Evolutionary conservation across 2,113 vertebrate species (phyloP).

Genomic region (Parus major): DNA sequence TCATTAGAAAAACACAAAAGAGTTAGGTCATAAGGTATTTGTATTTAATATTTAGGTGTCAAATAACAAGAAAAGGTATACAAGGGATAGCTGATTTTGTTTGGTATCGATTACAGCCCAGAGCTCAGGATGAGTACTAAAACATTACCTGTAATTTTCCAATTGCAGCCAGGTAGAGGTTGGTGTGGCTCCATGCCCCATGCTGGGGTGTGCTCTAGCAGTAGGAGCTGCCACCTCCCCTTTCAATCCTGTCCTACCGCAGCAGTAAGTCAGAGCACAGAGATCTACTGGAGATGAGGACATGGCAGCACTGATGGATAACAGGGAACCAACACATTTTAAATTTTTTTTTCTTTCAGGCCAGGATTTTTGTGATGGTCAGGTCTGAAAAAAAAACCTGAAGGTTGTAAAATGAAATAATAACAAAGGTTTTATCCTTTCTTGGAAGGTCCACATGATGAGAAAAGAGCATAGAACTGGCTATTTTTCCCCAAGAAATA

Average conservation of each 20-base stretch:
- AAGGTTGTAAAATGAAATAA: not conserved
- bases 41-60: not conserved
- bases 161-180: not conserved
- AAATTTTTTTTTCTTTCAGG: not conserved
- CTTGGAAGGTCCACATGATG: not conserved
- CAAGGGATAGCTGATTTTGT: not conserved
- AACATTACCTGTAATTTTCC: not conserved
- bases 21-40: not conserved
- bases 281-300: not conserved
- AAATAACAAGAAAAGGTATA: not conserved
- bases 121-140: not conserved
- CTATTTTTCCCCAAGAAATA: not conserved
- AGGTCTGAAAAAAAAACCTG: not conserved
- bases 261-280: not conserved
- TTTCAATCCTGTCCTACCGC: fast-evolving
- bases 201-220: not conserved
- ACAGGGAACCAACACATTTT: fast-evolving
- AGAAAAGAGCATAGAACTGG: not conserved
- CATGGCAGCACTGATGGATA: not conserved
- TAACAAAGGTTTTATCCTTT: not conserved
- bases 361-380: not conserved
- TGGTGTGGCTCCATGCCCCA: not conserved
- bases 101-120: not conserved
- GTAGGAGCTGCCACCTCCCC: not conserved
- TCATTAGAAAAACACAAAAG: not conserved